Conservation (phyloP, 35 echinoderm and acorn worm species). For the Apostichopus californicus region DNA sequence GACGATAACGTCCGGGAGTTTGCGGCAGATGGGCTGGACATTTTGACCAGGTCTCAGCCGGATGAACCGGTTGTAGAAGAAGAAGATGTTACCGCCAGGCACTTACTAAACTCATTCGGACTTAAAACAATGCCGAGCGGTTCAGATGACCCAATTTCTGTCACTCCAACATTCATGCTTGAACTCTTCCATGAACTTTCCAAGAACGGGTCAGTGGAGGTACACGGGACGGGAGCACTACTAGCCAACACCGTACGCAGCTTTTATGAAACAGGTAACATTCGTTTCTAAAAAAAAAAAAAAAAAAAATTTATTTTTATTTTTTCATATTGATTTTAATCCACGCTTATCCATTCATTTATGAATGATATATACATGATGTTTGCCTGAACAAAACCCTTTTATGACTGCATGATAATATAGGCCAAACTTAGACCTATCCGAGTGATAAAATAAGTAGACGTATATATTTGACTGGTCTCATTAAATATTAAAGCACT, state of each 20-base stretch:
- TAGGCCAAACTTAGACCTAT: too few species aligned
- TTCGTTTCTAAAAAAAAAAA: not conserved
- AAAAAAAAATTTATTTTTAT: too few species aligned
- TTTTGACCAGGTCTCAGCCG: not conserved
- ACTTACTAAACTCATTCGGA: constrained; percentile 17
- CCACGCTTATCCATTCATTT: too few species aligned
- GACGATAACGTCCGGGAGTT: not conserved
- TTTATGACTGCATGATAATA: too few species aligned
- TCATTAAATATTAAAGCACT: too few species aligned
- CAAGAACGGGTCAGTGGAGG: constrained; percentile 15
- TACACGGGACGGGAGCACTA: not conserved
- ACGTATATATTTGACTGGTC: too few species aligned
- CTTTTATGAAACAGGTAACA: constrained; percentile 47
- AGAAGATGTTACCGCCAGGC: constrained; percentile 7
- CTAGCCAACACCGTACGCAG: constrained; percentile 34
- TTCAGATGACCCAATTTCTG: not conserved
- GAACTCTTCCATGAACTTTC: constrained; percentile 29
- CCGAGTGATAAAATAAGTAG: too few species aligned
- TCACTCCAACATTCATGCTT: constrained; percentile 40
- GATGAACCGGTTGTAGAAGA: not conserved
- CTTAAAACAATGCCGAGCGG: constrained; percentile 6
- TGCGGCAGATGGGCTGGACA: not conserved
- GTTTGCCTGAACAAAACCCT: too few species aligned
- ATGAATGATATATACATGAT: too few species aligned
- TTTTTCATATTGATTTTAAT: too few species aligned